Evolutionary conservation across 2,113 vertebrate genomes (phyloP).

Genomic region (Platysteira castanea): DNA sequence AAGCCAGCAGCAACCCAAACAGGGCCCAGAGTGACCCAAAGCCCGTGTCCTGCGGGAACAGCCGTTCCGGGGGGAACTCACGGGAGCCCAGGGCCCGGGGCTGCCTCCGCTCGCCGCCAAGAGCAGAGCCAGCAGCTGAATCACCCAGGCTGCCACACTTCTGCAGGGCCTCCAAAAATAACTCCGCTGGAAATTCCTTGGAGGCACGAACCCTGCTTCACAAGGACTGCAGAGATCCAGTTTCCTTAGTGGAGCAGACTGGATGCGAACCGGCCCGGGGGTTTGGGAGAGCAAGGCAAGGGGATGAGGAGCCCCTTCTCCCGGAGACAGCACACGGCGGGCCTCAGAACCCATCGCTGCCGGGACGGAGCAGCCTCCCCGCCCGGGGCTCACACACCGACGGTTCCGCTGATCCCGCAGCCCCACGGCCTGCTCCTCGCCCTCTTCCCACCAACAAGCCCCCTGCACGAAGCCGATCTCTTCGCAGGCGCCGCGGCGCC

Average conservation of each 20-base stretch:
- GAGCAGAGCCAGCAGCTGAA: conserved; percentile 13
- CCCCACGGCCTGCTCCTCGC: background rate
- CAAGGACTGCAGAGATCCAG: conserved; percentile 30
- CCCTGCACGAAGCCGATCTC: accelerated
- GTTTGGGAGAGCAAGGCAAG: accelerated
- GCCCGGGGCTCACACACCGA: background rate
- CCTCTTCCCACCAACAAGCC: accelerated
- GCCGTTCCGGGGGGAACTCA: accelerated
- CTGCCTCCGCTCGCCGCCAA: background rate
- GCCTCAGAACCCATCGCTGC: accelerated
- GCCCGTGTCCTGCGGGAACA: accelerated
- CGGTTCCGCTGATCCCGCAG: accelerated
- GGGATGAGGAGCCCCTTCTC: background rate
- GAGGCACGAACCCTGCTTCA: conserved; percentile 8
- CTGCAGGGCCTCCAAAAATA: conserved; percentile 62
- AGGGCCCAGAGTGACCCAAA: accelerated
- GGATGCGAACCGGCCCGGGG: background rate
- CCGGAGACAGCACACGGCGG: accelerated
- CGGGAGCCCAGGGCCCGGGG: accelerated
- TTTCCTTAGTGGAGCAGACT: background rate
- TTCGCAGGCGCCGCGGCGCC: background rate
- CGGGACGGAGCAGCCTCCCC: accelerated
- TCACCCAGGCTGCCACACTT: conserved; percentile 25
- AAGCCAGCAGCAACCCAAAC: background rate
- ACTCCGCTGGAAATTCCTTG: conserved; percentile 23